Conservation (phyloP, 2,888 invertebrate species). For the Elysia crispata region DNA sequence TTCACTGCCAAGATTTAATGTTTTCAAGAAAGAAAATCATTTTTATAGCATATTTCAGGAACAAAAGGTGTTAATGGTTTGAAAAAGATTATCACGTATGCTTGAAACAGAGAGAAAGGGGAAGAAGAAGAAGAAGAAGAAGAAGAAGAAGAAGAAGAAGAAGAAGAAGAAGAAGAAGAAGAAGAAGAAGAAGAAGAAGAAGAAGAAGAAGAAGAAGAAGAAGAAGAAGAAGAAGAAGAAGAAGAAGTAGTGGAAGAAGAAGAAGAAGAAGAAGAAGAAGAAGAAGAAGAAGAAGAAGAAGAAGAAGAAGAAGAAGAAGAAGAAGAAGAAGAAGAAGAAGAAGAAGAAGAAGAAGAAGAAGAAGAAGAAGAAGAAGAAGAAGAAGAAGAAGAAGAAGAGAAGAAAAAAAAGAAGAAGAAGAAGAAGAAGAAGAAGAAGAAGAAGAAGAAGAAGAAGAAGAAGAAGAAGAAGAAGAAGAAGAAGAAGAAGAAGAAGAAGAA, state of each 20-base stretch:
- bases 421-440: too few species aligned
- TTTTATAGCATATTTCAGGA: neutral
- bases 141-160: slow-evolving; percentile 18
- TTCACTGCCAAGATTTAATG: too few species aligned
- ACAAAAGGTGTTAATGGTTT: neutral
- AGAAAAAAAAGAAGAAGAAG: too few species aligned
- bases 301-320: too few species aligned
- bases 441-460: too few species aligned
- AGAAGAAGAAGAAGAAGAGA: too few species aligned
- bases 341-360: too few species aligned
- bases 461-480: too few species aligned
- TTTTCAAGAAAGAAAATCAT: too few species aligned
- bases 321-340: too few species aligned
- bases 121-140: slow-evolving; percentile 20
- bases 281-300: too few species aligned
- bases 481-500: slow-evolving; percentile 15
- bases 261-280: neutral
- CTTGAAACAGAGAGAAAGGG: slow-evolving; percentile 1
- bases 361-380: too few species aligned
- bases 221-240: neutral
- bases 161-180: slow-evolving; percentile 13
- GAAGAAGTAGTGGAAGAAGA: neutral
- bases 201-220: neutral
- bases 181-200: neutral
- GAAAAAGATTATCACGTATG: neutral